phyloP scores from a whole-genome alignment of 2,797 vertebrate genomes.

The Cyprinella venusta region DNA sequence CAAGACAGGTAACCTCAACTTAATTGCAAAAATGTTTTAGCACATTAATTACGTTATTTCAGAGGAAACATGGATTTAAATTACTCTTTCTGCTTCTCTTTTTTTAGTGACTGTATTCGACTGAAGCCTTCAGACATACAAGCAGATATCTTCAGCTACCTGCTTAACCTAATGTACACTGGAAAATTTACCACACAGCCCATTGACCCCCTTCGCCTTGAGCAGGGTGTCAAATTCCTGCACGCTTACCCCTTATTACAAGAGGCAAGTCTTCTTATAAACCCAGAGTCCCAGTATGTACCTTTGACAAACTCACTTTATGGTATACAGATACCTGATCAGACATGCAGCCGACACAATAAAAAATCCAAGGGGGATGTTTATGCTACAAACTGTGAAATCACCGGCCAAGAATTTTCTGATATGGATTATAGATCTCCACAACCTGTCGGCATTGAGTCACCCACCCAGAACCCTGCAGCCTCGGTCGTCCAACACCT shows the following conservation, averaged over 20 bases:
- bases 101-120: constrained; percentile 84
- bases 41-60: not conserved
- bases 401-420: not conserved
- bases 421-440: constrained; percentile 57
- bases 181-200: constrained; percentile 88
- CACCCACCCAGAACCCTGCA: constrained; percentile 76
- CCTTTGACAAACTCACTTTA: constrained; percentile 85
- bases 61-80: not conserved
- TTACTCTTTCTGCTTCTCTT: not conserved
- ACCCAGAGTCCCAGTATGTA: constrained; percentile 81
- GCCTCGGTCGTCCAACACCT: constrained; percentile 80
- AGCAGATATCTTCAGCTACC: constrained; percentile 89
- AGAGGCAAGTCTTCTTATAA: constrained; percentile 85
- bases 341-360: constrained; percentile 75
- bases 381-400: constrained; percentile 20
- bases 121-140: constrained; percentile 87
- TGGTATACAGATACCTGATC: constrained; percentile 87
- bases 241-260: constrained; percentile 88
- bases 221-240: constrained; percentile 88
- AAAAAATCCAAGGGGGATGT: constrained; percentile 18
- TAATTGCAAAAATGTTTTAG: not conserved
- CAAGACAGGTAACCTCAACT: constrained; percentile 83
- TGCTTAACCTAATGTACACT: constrained; percentile 88
- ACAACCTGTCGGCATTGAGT: constrained; percentile 79
- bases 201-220: constrained; percentile 84